These are phyloP conservation scores for Eira barbara DNA, from an alignment of 2,113 vertebrate genomes.

Conservation along the genomic window DNA sequence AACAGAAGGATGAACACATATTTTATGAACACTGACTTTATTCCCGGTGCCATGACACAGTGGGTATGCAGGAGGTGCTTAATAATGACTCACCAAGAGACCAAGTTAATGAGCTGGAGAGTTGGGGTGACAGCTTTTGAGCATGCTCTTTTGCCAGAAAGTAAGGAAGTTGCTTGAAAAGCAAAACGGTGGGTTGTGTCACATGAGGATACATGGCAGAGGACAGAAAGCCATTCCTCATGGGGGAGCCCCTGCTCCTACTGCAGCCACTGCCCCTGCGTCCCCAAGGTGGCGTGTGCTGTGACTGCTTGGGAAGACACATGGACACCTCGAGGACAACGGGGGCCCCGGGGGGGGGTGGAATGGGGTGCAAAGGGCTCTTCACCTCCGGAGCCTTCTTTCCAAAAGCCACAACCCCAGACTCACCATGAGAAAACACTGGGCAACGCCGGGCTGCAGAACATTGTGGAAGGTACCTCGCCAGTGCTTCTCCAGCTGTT, in stretches of 20 bases:
- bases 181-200: no score
- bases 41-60: no score
- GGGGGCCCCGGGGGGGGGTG: fast-evolving
- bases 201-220: no score
- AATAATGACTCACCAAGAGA: background rate
- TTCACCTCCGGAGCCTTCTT: background rate
- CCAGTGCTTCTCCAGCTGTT: background rate
- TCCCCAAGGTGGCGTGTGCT: background rate
- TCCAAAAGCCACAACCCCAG: background rate
- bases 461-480: background rate
- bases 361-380: fast-evolving
- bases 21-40: background rate
- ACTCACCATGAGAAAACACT: background rate
- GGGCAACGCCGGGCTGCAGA: background rate
- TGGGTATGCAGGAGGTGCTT: background rate
- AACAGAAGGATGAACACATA: background rate
- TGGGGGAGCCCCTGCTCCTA: background rate
- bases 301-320: background rate
- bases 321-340: background rate
- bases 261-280: background rate
- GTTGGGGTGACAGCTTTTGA: background rate
- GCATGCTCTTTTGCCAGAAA: background rate
- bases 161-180: background rate
- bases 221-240: background rate
- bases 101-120: background rate